A percentile compares a stretch with the other conserved stretches of the same genome.
Conservation (phyloP, 2,888 invertebrate species). For the Phalera bucephala region DNA sequence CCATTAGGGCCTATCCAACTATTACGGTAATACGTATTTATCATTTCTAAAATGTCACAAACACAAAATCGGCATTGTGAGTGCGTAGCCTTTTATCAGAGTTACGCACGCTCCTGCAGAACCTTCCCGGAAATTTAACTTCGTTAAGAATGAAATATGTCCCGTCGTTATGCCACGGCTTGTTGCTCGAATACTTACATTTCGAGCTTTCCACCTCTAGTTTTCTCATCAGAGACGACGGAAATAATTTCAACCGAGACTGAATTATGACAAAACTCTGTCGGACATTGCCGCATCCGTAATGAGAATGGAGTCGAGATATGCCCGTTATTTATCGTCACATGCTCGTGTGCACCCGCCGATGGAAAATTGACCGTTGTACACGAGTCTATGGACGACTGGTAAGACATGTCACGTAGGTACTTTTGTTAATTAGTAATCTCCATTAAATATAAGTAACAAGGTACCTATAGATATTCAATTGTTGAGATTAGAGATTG, state of each 20-base stretch:
- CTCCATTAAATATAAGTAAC: too few species aligned
- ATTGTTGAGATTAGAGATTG: too few species aligned
- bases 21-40: constrained; percentile 31
- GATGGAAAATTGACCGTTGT: constrained; percentile 54
- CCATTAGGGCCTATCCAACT: constrained; percentile 8
- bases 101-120: constrained; percentile 77
- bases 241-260: constrained; percentile 82
- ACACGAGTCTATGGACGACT: too few species aligned
- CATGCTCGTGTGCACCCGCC: constrained; percentile 54
- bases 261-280: constrained; percentile 83
- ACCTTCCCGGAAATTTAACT: constrained; percentile 80
- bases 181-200: constrained; percentile 80
- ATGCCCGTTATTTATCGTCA: constrained; percentile 77
- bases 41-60: constrained; percentile 42
- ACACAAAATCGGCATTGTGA: constrained; percentile 61
- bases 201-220: constrained; percentile 78
- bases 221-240: constrained; percentile 81
- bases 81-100: constrained; percentile 74
- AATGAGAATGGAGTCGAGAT: constrained; percentile 81
- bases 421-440: constrained; percentile 16
- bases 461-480: too few species aligned
- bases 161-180: constrained; percentile 79
- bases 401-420: constrained; percentile 26
- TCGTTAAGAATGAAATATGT: constrained; percentile 83
- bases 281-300: constrained; percentile 82